Conservation (phyloP, 2,113 vertebrate genomes). For the Laticauda colubrina region DNA sequence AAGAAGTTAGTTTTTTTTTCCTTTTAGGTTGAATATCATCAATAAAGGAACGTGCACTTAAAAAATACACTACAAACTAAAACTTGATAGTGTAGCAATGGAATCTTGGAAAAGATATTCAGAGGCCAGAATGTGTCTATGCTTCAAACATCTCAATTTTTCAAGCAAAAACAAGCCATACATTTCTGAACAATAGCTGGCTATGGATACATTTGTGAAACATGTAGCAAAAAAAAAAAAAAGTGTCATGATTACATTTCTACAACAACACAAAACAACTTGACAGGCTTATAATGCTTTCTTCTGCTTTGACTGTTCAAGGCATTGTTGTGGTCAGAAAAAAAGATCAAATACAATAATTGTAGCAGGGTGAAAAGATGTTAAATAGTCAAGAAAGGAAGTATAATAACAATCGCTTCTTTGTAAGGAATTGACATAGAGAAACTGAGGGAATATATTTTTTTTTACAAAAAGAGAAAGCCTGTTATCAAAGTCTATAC, state of each 20-base stretch:
- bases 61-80: not conserved
- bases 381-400: not conserved
- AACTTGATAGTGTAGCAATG: not conserved
- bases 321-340: not conserved
- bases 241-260: not conserved
- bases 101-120: not conserved
- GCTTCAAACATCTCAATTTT: not conserved
- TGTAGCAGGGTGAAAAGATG: not conserved
- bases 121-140: not conserved
- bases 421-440: not conserved
- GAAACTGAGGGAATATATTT: not conserved
- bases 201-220: not conserved
- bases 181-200: not conserved
- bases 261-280: not conserved
- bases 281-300: not conserved
- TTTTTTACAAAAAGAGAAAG: not conserved
- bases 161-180: not conserved
- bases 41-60: not conserved
- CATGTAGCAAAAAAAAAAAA: not conserved
- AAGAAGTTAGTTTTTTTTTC: not conserved
- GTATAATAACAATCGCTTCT: not conserved
- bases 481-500: not conserved
- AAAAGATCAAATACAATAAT: not conserved
- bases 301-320: not conserved
- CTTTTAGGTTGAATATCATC: not conserved